Evolutionary conservation across 1,140 invertebrate species (phyloP), one percentile per base, ranked within the genome.

Genomic region (Anadara kagoshimensis): DNA sequence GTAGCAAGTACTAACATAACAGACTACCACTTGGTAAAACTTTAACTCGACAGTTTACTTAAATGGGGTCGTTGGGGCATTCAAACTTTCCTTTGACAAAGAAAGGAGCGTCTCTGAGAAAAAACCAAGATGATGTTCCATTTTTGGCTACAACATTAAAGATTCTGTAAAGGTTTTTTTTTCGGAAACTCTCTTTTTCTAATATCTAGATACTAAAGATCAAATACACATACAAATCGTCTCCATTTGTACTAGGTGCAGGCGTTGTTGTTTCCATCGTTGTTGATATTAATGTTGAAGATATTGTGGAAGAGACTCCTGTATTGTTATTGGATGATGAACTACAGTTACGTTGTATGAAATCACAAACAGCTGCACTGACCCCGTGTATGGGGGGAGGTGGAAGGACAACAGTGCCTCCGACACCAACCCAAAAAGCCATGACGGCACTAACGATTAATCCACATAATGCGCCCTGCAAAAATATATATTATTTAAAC

Each of bases 361-460:
- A 43, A 26, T 61, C 29, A 56, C 80, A 82, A 24, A 64, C 61
- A 4, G 67, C 71, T n/a, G 74, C 69, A 43, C 65, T 73, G 11
- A 82, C 75, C n/a, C 66, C 26, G 22, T 43, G 49, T 14, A 82
- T 58, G 5, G 67, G 61, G 0, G 80, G 80, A 47, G 80, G 45
- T 16, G 80, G 78, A 56, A 82, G 71, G 43, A 80, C 20, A 8
- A 80, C 53, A 22, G 73, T 78, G 20, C 75, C 93, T 8, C 94
- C 94, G 18, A 96, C 90, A 0, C 94, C 95, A 16, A 96, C 93
- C 94, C 94, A 96, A 5, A 93, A 92, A 1, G 94, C 92, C 7
- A 95, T 88, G 8, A 91, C 83, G 1, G 95, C 90, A 62, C 94
- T 93, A 4, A 90, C 83, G 0, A 95, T 54, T 0, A 94, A 92